Conservation (phyloP, 2,888 invertebrate species). For the Drosophila nigricruria region DNA sequence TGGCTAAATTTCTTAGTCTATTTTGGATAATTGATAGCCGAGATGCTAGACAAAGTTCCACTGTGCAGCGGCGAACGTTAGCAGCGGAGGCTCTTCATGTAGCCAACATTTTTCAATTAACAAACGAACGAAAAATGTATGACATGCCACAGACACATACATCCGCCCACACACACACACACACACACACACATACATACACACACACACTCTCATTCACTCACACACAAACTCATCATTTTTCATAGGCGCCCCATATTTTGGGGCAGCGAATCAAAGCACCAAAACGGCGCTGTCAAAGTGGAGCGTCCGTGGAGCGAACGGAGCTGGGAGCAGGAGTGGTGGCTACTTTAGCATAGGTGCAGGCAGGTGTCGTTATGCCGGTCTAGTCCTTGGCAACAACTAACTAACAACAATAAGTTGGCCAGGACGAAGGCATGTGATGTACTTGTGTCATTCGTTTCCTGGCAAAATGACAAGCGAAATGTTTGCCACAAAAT, state of each 20-base stretch:
- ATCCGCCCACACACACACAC: constrained; percentile 23
- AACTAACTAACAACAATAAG: constrained; percentile 39
- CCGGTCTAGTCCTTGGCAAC: constrained; percentile 36
- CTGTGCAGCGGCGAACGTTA: constrained; percentile 23
- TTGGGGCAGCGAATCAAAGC: constrained; percentile 68
- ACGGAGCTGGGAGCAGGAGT: not conserved
- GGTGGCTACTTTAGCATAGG: constrained; percentile 5
- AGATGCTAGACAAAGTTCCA: constrained; percentile 1
- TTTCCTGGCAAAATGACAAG: constrained; percentile 73
- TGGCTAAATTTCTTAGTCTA: no score
- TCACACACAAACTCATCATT: constrained; percentile 45
- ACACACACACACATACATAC: constrained; percentile 11
- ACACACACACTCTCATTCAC: no score
- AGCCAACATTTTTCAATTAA: constrained; percentile 79
- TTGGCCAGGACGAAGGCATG: constrained; percentile 25
- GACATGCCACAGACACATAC: constrained; percentile 69
- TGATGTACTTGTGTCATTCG: constrained; percentile 77
- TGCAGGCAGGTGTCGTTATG: constrained; percentile 3
- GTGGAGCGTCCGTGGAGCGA: constrained; percentile 9
- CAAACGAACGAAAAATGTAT: constrained; percentile 80
- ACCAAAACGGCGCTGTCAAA: constrained; percentile 72
- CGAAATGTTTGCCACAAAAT: constrained; percentile 77
- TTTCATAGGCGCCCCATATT: constrained; percentile 64
- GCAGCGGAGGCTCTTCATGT: constrained; percentile 45
- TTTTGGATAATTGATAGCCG: no score